phyloP scores from a whole-genome alignment of 2,113 vertebrate species.

The Salvelinus fontinalis region DNA sequence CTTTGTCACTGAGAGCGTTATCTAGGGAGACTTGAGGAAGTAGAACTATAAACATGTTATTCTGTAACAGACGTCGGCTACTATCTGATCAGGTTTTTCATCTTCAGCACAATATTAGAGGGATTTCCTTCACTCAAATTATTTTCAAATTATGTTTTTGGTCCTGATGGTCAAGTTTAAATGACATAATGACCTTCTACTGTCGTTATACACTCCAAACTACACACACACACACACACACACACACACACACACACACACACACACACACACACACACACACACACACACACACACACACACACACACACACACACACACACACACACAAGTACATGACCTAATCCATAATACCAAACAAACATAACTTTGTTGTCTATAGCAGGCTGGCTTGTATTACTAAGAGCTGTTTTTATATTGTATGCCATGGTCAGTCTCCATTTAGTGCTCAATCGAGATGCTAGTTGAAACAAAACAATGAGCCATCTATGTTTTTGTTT shows the following conservation, averaged over 20 bases:
- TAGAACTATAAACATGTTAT: background rate
- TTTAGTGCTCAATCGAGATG: conserved; percentile 13
- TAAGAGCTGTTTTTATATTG: background rate
- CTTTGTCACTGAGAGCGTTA: too few species aligned
- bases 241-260: background rate
- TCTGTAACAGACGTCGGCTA: background rate
- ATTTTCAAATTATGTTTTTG: background rate
- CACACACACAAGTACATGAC: background rate
- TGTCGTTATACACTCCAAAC: background rate
- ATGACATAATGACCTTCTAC: background rate
- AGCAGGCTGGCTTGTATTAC: background rate
- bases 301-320: background rate
- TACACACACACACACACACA: too few species aligned
- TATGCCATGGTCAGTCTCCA: background rate
- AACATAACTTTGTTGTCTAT: background rate
- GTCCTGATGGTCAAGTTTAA: background rate
- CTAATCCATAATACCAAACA: background rate
- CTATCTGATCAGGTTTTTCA: background rate
- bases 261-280: too few species aligned
- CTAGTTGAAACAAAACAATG: conserved; percentile 40
- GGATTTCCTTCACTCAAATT: background rate
- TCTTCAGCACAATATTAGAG: background rate
- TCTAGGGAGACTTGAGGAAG: too few species aligned
- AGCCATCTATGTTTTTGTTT: conserved; percentile 15
- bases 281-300: background rate